A percentile compares a stretch with the other conserved stretches of the same genome.
Evolutionary conservation across 1,140 invertebrate species (phyloP).

Genomic region (Batillaria attramentaria): DNA sequence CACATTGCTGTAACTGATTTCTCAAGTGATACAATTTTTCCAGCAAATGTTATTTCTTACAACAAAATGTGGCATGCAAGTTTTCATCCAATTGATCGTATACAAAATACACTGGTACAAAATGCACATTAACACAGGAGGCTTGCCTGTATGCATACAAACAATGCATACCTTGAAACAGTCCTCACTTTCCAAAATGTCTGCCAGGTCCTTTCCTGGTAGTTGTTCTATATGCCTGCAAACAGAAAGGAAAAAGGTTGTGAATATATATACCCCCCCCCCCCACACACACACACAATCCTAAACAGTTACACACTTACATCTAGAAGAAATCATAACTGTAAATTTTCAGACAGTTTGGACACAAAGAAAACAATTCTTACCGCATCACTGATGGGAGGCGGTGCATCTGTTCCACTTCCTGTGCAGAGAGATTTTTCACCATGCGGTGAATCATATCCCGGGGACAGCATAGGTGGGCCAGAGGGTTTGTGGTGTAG

Average conservation of each 20-base stretch:
- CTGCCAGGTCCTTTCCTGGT: conserved; percentile 48
- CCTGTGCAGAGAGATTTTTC: conserved; percentile 37
- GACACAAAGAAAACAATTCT: too few relatives aligned
- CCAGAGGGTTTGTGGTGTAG: conserved; percentile 55
- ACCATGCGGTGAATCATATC: conserved; percentile 9
- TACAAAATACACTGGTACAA: too few relatives aligned
- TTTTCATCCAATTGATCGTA: too few relatives aligned
- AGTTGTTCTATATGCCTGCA: conserved; percentile 63
- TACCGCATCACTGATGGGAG: conserved; percentile 62
- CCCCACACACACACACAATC: neutral
- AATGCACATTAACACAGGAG: too few relatives aligned
- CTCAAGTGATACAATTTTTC: neutral
- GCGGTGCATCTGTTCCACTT: conserved; percentile 44
- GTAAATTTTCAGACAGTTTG: too few relatives aligned
- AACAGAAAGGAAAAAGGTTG: neutral
- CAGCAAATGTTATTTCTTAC: too few relatives aligned
- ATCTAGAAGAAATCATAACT: too few relatives aligned
- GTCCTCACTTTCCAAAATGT: conserved; percentile 35
- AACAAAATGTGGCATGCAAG: too few relatives aligned
- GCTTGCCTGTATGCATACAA: too few relatives aligned
- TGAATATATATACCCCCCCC: neutral
- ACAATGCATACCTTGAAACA: conserved; percentile 19
- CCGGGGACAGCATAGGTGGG: conserved; percentile 55
- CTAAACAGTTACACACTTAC: conserved; percentile 15
- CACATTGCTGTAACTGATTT: neutral